A percentile compares a stretch with the other conserved stretches of the same genome.
phyloP scores from a whole-genome alignment of 2,888 invertebrate species.

The Eilema sororculum region DNA sequence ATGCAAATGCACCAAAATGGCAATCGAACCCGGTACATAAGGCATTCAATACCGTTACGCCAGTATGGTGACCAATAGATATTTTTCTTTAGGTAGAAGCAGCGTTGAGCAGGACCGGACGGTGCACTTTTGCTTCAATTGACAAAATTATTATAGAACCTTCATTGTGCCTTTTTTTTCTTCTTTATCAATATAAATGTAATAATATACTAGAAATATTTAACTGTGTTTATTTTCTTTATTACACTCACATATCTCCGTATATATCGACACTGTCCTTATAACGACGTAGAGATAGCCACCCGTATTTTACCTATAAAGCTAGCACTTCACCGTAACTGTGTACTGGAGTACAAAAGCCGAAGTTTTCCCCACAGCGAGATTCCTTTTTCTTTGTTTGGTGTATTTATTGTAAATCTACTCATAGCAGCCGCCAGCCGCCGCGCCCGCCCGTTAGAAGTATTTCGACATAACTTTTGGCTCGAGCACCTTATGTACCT shows the following conservation, averaged over 20 bases:
- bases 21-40: no score
- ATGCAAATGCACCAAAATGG: no score
- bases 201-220: neutral
- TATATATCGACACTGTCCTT: conserved; percentile 20
- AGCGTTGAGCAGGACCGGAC: neutral
- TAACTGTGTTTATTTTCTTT: neutral
- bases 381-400: conserved; percentile 87
- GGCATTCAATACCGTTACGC: no score
- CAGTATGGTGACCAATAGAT: no score
- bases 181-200: no score
- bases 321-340: conserved; percentile 63
- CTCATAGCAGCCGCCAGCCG: conserved; percentile 74
- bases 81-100: neutral
- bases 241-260: neutral
- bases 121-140: neutral
- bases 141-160: no score
- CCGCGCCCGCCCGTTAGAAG: conserved; percentile 76
- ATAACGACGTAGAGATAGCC: conserved; percentile 21
- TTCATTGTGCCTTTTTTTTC: no score
- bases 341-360: conserved; percentile 77
- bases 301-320: conserved; percentile 62
- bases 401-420: conserved; percentile 87
- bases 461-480: conserved; percentile 85
- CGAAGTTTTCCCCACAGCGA: conserved; percentile 84
- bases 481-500: conserved; percentile 68